Evolutionary conservation across 2,888 invertebrate species (phyloP).

Genomic region (Hymenopus coronatus): DNA sequence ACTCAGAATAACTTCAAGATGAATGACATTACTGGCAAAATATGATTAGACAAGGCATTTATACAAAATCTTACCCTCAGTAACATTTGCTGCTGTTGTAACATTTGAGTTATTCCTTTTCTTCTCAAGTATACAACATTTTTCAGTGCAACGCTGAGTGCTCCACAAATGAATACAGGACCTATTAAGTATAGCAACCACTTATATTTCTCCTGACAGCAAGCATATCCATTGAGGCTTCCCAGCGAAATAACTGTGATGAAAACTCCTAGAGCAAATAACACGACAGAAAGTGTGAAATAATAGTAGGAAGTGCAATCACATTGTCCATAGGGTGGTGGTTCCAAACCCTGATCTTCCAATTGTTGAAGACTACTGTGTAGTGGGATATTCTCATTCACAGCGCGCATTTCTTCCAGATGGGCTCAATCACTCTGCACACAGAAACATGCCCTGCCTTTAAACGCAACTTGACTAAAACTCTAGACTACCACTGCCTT

Average conservation of each 20-base stretch:
- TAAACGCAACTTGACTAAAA: not conserved
- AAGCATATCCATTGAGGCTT: constrained; percentile 57
- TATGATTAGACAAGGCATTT: not conserved
- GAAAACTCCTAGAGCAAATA: constrained; percentile 62
- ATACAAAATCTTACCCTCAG: constrained; percentile 53
- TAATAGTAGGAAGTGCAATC: constrained; percentile 66
- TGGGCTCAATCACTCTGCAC: not conserved
- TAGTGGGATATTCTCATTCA: constrained; percentile 36
- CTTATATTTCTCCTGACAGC: constrained; percentile 60
- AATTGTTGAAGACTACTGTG: constrained; percentile 36
- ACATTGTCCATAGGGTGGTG: constrained; percentile 57
- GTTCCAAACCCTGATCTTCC: constrained; percentile 36
- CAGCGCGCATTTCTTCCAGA: constrained; percentile 29
- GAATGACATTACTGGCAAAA: constrained; percentile 3
- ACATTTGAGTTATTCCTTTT: constrained; percentile 64
- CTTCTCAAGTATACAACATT: constrained; percentile 63
- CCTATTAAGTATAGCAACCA: constrained; percentile 56
- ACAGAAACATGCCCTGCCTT: not conserved
- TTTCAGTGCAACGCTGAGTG: constrained; percentile 65
- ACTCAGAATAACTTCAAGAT: no score
- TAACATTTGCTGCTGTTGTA: constrained; percentile 60
- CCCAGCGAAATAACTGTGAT: constrained; percentile 63
- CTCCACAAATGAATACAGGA: constrained; percentile 65
- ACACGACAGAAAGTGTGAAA: constrained; percentile 59
- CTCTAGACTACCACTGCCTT: constrained; percentile 31